Base-by-base conservation (phyloP, 2,888 invertebrate genomes). In the Lasioglossum morio region DNA sequence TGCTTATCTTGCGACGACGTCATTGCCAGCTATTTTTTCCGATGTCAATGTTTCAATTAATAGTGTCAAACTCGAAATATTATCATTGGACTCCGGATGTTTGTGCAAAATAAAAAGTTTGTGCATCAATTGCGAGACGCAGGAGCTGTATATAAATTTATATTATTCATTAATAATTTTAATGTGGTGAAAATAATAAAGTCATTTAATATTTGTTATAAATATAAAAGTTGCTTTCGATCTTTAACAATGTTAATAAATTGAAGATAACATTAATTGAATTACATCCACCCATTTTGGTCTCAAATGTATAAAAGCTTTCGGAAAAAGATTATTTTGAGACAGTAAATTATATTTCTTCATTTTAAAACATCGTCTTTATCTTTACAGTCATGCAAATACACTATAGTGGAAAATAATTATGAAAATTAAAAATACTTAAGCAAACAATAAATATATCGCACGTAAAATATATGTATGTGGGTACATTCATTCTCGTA, bases 1-100 rank as follows among this genome's bases (percentile, higher is more conserved):
- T 74, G 23, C 79, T 84, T 88, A 84, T 86, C 77, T 69, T 72
- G 37, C 69, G n/a, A 30, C 81, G 79, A 83, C 87, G 83, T 83
- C 86, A 83, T 37, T 34, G 19, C 27, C 74, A 23, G 63, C 63
- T 27, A 14, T 69, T 72, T 72, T 72, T 78, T 82, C 81, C 37
- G n/a, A 72, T 46, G 14, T 72, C 63, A 77, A 60, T 73, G 73
- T 74, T 19, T 72, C 34, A 14, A 48, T 46, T 53, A 27, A 27
- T 27, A 27, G 10, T n/a, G 43, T 4, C 1, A 66, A 46, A 70
- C 19, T 16, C 8, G 0, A 70, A n/a, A 53, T 16, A 69, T n/a
- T 7, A 14, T 43, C 14, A 43, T 43, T 43, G 3, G 43, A 14
- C 14, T 4, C 14, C 14, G 14, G 14, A 43, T 43, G 43, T 43